Conservation (phyloP, 1,140 invertebrate species). For the Phthorimaea operculella region DNA sequence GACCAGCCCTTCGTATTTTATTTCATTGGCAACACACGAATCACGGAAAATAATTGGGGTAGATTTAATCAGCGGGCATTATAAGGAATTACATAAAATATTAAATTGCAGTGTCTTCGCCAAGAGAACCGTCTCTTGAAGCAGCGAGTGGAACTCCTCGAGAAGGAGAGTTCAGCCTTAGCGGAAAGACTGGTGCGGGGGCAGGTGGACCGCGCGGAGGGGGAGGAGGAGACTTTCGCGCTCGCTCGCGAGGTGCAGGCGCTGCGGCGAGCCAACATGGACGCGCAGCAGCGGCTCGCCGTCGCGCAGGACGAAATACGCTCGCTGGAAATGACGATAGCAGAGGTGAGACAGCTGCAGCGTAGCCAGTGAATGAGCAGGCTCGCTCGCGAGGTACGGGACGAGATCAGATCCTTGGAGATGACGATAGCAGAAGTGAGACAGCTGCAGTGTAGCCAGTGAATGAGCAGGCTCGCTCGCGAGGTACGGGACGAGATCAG, state of each 20-base stretch:
- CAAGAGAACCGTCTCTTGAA: constrained; percentile 95
- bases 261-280: constrained; percentile 51
- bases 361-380: too few relatives aligned
- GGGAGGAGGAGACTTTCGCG: constrained; percentile 82
- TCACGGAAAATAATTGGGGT: too few relatives aligned
- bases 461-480: too few relatives aligned
- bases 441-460: too few relatives aligned
- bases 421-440: too few relatives aligned
- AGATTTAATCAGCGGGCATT: too few relatives aligned
- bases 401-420: too few relatives aligned
- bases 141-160: constrained; percentile 93
- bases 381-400: too few relatives aligned
- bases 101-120: constrained; percentile 78
- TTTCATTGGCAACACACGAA: too few relatives aligned
- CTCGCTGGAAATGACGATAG: constrained; percentile 66
- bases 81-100: too few relatives aligned
- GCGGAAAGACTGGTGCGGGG: constrained; percentile 95
- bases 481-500: too few relatives aligned
- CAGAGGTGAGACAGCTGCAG: constrained; percentile 33
- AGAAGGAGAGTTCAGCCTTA: constrained; percentile 87
- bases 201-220: constrained; percentile 95
- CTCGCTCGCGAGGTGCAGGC: constrained; percentile 65
- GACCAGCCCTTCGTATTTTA: too few relatives aligned
- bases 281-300: constrained; percentile 85
- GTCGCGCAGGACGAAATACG: constrained; percentile 86